These are phyloP conservation scores for Erannis defoliaria DNA, from an alignment of 2,888 invertebrate species.

Conservation along the genomic window DNA sequence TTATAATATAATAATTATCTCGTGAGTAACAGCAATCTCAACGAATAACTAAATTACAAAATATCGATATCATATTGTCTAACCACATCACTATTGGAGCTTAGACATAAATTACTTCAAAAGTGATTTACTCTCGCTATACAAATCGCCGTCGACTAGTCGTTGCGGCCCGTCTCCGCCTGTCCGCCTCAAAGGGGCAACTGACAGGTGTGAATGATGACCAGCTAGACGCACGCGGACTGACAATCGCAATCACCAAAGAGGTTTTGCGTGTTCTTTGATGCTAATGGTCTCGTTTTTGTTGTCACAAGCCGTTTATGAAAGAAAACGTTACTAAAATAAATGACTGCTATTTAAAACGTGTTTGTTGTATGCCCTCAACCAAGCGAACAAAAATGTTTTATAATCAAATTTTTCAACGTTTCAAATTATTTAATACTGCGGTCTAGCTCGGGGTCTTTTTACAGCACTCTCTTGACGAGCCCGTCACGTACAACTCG, in stretches of 20 bases:
- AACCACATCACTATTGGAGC: conserved; percentile 65
- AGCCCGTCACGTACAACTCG: conserved; percentile 77
- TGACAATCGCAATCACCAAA: conserved; percentile 72
- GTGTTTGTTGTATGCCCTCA: conserved; percentile 33
- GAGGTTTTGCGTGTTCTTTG: conserved; percentile 65
- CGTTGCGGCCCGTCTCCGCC: conserved; percentile 72
- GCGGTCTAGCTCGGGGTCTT: conserved; percentile 55
- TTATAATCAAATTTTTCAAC: conserved; percentile 52
- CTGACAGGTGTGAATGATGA: conserved; percentile 78
- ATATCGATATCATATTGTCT: conserved; percentile 26
- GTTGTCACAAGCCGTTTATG: conserved; percentile 49
- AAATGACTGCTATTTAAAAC: conserved; percentile 28
- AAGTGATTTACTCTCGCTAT: conserved; percentile 82
- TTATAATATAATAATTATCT: background rate
- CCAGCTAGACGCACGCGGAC: conserved; percentile 66
- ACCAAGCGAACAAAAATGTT: conserved; percentile 45
- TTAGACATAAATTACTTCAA: conserved; percentile 81
- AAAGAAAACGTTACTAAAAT: conserved; percentile 51
- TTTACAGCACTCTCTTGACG: conserved; percentile 67
- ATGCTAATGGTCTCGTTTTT: conserved; percentile 70
- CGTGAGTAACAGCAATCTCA: background rate
- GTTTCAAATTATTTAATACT: conserved; percentile 55
- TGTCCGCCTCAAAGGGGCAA: conserved; percentile 67
- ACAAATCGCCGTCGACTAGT: conserved; percentile 78
- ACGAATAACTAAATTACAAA: background rate